Conservation (phyloP, 2,113 vertebrate genomes). For the Ellobius talpinus region DNA sequence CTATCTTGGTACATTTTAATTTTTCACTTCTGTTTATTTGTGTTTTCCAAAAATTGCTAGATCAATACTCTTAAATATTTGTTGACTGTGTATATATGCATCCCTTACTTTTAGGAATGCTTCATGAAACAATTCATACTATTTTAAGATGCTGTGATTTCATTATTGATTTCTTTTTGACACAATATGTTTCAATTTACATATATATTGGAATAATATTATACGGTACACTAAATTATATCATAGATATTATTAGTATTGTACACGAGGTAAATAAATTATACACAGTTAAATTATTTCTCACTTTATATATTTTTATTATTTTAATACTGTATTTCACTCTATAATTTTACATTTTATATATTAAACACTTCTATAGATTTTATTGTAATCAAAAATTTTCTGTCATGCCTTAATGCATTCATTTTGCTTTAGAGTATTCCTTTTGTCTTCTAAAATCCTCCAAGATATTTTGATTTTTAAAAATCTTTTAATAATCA, state of each 20-base stretch:
- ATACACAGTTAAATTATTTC: background rate
- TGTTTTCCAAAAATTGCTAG: background rate
- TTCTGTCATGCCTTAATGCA: background rate
- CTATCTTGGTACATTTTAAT: background rate
- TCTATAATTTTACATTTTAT: background rate
- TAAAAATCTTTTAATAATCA: background rate
- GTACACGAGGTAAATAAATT: background rate
- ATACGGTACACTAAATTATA: background rate
- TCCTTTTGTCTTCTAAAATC: background rate
- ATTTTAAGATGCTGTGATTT: background rate
- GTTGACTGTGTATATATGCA: background rate
- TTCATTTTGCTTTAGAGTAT: background rate
- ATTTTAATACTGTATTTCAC: background rate
- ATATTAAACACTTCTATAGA: background rate
- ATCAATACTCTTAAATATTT: background rate
- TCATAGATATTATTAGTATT: background rate
- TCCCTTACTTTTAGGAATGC: background rate
- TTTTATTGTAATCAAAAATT: background rate
- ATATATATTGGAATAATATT: background rate
- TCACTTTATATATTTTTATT: background rate
- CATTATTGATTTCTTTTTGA: background rate
- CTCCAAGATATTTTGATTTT: background rate
- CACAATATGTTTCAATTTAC: background rate
- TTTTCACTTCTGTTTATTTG: background rate
- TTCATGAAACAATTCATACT: background rate